A percentile compares a stretch with the other conserved stretches of the same genome.
Evolutionary conservation across 2,797 vertebrate genomes (phyloP).

Genomic region (Anguilla pacifica): DNA sequence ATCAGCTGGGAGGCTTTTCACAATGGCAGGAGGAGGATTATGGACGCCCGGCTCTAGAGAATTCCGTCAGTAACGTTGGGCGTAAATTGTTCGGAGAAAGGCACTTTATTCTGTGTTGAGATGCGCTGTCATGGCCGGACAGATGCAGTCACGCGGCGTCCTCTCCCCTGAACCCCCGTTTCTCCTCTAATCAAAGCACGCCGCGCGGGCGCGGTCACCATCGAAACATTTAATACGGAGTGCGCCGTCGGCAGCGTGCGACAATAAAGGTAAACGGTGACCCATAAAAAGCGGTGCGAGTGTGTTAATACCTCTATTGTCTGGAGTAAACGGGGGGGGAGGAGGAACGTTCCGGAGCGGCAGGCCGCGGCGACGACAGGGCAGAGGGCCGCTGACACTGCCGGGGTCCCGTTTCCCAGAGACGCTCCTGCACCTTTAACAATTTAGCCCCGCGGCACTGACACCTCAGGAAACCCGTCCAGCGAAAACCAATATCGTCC

Average conservation of each 20-base stretch:
- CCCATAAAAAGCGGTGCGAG: not conserved
- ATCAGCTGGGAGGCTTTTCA: not conserved
- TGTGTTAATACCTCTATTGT: not conserved
- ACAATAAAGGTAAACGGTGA: not conserved
- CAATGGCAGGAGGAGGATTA: not conserved
- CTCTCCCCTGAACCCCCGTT: not conserved
- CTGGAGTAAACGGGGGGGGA: not conserved
- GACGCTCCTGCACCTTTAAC: not conserved
- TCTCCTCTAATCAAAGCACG: not conserved
- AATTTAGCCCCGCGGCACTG: not conserved
- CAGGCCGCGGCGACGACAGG: not conserved
- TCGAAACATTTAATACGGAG: not conserved
- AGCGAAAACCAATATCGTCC: not conserved
- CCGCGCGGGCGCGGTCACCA: not conserved
- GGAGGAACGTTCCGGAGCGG: not conserved
- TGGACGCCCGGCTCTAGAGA: no score
- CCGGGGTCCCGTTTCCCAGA: not conserved
- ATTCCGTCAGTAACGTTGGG: conserved; percentile 48
- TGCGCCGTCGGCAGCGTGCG: not conserved
- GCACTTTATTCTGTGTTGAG: not conserved
- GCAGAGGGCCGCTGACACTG: not conserved
- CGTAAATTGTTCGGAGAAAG: not conserved
- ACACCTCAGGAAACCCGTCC: not conserved
- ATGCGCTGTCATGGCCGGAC: not conserved
- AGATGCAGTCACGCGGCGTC: not conserved